Evolutionary conservation across 1,140 invertebrate genomes (phyloP).

Genomic region (Drosophila kohkoa): DNA sequence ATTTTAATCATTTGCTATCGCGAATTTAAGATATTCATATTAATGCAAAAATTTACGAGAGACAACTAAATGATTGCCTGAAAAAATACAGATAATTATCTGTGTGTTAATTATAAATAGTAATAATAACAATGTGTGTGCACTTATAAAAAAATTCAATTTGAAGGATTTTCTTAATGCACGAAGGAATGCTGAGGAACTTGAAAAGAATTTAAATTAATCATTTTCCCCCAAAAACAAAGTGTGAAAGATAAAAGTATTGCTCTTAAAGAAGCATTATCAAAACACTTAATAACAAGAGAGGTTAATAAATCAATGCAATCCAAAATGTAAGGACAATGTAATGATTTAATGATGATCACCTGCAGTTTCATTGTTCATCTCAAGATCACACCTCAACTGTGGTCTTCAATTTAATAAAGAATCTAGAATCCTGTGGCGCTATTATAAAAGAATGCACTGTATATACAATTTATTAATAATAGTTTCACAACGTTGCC

Average conservation of each 20-base stretch:
- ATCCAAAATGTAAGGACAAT: not conserved
- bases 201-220: not conserved
- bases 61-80: not conserved
- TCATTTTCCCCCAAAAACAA: not conserved
- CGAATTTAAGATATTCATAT: constrained; percentile 35
- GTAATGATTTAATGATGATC: constrained; percentile 7
- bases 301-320: not conserved
- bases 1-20: constrained; percentile 37
- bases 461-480: not conserved
- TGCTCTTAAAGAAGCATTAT: not conserved
- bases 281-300: not conserved
- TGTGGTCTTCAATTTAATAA: not conserved
- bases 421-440: not conserved
- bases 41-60: constrained; percentile 5
- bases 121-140: not conserved
- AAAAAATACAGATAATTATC: no score
- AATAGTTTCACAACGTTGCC: not conserved
- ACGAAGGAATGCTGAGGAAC: not conserved
- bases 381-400: not conserved
- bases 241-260: not conserved
- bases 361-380: constrained; percentile 8
- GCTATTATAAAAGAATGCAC: not conserved
- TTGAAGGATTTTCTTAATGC: not conserved
- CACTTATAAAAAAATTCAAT: not conserved
- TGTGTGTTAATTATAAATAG: no score